Evolutionary conservation across 2,113 vertebrate species (phyloP), one percentile per base, ranked within the genome.

Genomic region (Engystomops pustulosus): DNA sequence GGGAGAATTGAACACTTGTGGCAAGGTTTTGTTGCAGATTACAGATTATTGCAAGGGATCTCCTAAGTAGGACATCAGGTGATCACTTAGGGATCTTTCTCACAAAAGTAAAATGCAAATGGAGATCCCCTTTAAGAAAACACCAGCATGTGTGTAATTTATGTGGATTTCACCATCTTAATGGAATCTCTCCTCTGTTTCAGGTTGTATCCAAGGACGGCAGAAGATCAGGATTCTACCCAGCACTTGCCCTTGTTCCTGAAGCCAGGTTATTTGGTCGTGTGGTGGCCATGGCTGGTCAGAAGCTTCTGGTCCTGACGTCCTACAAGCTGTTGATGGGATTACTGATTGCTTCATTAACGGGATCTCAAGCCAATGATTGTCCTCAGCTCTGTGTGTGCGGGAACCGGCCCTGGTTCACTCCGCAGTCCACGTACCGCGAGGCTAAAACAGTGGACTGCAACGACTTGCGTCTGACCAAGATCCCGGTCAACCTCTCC

Each of bases 391-490:
- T 99, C 18, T 99, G 98, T 18, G 98, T 99, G 0, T 99, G 98
- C 62, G 98, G 99, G 86, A 95, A 98, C 87, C 91, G 98, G 20
- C 98, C 98, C 9, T 99, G 98, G 98, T 99, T 99, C 87, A 99
- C 98, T 18, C 98, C 98, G 0, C 98, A 98, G 90, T 99, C 98
- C 25, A 99, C 98, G 0, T 99, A 99, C 93, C 93, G 98, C 89
- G 97, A 99, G 91, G 98, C 98, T 60, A 96, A 94, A 44, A 99
- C 98, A 0, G 98, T 99, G 83, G 98, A 99, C 87, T 99, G 98
- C 92, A 99, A 99, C 27, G 98, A 99, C 87, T 96, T 99, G 27
- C 97, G 95, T 20, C 88, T 99, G 80, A 98, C 96, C n/a, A 95
- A 93, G 79, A 97, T 99, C 85, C 98, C 98, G 23, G 93, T 94